Evolutionary conservation across 2,113 vertebrate genomes (phyloP).

Genomic region (Zosterops lateralis): DNA sequence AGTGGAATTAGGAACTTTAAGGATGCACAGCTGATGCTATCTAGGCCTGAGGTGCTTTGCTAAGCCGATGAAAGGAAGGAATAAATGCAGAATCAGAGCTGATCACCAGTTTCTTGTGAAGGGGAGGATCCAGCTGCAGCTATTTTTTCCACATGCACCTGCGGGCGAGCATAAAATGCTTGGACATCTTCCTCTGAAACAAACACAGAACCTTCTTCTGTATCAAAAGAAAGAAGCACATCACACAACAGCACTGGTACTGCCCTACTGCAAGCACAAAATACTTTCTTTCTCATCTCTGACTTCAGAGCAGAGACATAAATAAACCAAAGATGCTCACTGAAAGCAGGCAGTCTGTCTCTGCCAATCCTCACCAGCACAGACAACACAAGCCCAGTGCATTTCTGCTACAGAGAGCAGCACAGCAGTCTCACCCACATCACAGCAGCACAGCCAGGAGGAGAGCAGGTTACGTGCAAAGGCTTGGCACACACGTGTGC

Average conservation of each 20-base stretch:
- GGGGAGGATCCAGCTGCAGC: neutral
- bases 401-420: neutral
- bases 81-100: neutral
- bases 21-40: neutral
- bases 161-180: accelerated
- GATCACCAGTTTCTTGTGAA: neutral
- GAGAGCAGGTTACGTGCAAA: neutral
- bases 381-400: neutral
- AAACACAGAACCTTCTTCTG: neutral
- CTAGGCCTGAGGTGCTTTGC: neutral
- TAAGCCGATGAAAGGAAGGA: neutral
- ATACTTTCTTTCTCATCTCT: neutral
- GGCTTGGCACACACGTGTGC: neutral
- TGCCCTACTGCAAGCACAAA: neutral
- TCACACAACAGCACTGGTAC: neutral
- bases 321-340: neutral
- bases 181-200: neutral
- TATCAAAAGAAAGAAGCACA: neutral
- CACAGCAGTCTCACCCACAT: neutral
- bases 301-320: neutral
- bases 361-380: neutral
- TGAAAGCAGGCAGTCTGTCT: neutral
- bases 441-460: neutral
- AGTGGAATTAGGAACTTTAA: neutral
- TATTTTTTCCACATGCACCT: neutral